Conservation (phyloP, 2,113 vertebrate genomes). For the Oryzias curvinotus region DNA sequence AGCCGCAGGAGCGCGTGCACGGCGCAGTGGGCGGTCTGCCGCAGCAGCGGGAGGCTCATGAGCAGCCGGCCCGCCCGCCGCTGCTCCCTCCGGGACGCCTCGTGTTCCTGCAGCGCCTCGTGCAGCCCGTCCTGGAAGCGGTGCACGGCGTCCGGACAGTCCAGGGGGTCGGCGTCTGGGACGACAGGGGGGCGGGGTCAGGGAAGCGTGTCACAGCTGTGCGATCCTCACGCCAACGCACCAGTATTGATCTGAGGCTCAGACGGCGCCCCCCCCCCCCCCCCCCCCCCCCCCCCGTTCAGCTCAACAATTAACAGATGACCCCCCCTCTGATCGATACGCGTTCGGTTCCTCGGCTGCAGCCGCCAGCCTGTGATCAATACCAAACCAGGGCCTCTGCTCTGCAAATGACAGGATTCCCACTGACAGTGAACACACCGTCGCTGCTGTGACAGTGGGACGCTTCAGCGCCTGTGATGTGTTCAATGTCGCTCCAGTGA, state of each 20-base stretch:
- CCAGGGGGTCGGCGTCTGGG: slow-evolving; percentile 64
- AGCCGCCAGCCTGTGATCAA: slow-evolving; percentile 14
- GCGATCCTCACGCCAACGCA: slow-evolving; percentile 21
- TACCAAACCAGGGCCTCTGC: background rate
- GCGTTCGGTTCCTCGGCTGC: background rate
- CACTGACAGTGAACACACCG: too few relatives aligned
- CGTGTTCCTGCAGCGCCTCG: slow-evolving; percentile 73
- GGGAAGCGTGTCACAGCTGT: background rate
- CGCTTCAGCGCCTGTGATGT: too few relatives aligned
- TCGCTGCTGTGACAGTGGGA: too few relatives aligned
- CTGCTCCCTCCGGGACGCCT: slow-evolving; percentile 43
- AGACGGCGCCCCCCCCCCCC: slow-evolving; percentile 51
- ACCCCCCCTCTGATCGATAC: background rate
- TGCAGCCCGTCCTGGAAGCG: slow-evolving; percentile 73
- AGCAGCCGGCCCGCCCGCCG: slow-evolving; percentile 69
- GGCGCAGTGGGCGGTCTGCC: slow-evolving; percentile 66
- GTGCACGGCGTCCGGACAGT: slow-evolving; percentile 65
- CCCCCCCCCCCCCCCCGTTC: too few relatives aligned
- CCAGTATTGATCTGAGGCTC: slow-evolving; percentile 46
- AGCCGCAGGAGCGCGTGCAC: slow-evolving; percentile 54
- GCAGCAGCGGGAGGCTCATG: slow-evolving; percentile 77
- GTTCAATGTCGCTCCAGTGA: too few relatives aligned
- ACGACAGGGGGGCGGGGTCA: background rate
- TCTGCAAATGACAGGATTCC: too few relatives aligned
- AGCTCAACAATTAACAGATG: background rate